phyloP scores from a whole-genome alignment of 2,113 vertebrate genomes.

The Gallinago media region DNA sequence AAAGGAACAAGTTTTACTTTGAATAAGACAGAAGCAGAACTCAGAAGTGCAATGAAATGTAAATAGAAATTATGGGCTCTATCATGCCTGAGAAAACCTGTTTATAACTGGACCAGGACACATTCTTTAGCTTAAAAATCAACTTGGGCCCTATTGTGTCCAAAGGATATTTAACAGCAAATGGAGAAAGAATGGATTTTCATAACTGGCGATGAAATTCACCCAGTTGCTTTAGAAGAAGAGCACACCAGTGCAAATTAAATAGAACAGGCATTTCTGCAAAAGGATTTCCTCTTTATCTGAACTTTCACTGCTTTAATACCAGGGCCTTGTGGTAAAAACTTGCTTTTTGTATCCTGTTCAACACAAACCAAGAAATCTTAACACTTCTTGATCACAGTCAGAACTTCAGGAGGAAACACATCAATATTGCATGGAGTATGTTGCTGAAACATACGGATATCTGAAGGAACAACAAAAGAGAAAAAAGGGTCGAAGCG shows the following conservation, averaged over 20 bases:
- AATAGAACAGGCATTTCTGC: not conserved
- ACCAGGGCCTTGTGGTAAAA: not conserved
- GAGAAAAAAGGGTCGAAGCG: not conserved
- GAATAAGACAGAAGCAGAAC: not conserved
- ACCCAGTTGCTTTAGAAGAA: not conserved
- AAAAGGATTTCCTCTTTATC: not conserved
- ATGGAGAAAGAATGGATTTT: not conserved
- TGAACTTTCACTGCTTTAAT: not conserved
- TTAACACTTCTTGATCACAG: not conserved
- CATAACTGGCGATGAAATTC: not conserved
- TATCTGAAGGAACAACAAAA: not conserved
- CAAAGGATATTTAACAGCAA: not conserved
- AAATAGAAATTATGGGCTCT: not conserved
- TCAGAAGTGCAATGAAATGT: not conserved
- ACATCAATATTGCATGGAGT: not conserved
- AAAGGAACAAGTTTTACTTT: not conserved
- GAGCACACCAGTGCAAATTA: not conserved
- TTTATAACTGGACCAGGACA: not conserved
- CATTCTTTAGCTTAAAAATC: not conserved
- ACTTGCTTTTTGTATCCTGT: not conserved
- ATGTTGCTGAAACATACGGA: fast-evolving
- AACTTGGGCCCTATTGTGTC: not conserved
- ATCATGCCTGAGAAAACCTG: not conserved
- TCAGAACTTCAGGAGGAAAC: not conserved
- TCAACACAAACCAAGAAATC: not conserved